Evolutionary conservation across 2,797 vertebrate species (phyloP), one percentile per base, ranked within the genome.

Genomic region (Diglossa cyanea): DNA sequence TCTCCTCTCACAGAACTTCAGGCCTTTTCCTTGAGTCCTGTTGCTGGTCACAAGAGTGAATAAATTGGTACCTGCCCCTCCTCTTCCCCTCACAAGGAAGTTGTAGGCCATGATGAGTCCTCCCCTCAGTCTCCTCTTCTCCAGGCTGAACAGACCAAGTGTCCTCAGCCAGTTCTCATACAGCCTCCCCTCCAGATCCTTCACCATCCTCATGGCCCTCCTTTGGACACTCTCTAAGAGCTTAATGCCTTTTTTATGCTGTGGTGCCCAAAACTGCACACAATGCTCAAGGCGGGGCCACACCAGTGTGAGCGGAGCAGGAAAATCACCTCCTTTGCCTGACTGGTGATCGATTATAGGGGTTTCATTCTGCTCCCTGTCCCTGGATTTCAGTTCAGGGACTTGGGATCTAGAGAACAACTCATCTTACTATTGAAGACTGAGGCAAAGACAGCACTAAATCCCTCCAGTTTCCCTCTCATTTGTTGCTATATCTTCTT

Each of bases 231-330:
- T 31, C 5, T 23, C 18, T n/a, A 37, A 26, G 13, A 58, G 37
- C 8, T 23, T 44, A 50, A 67, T 16, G 39, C 4, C 12, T 67
- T n/a, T 60, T 66, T 75, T 24, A 20, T 53, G 19, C 13, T 33
- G 62, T 39, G 13, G 47, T 76, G 39, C 19, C 33, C 28, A 53
- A 45, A 60, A n/a, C 24, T 37, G 5, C 47, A 33, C 28, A 24
- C 23, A 75, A 6, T 0, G 0, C 39, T 39, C 39, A 11, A 67
- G n/a, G 54, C 0, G 0, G 39, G 28, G 39, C 19, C 45, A 51
- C 45, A 53, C 5, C n/a, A 28, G 5, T 7, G n/a, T 7, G 3
- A 45, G 16, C 7, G 16, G 39, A 53, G 62, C 4, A 51, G 16
- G 23, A 53, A 35, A 53, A 60, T 44, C 39, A 45, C 13, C 47